Evolutionary conservation across 2,113 vertebrate species (phyloP).

Genomic region (Phoenicopterus ruber): DNA sequence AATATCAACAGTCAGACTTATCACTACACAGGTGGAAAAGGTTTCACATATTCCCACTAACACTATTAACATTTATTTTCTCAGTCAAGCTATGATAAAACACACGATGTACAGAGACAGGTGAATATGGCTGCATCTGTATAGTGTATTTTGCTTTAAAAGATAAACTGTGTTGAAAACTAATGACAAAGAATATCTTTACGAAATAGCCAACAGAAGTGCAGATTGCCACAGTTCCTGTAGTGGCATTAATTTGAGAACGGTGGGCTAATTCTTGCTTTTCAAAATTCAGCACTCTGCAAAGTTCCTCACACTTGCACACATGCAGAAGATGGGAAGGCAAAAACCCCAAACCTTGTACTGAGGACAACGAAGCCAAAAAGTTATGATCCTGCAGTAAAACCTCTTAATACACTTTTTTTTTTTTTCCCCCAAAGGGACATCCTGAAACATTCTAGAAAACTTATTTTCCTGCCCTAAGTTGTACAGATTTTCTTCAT

Average conservation of each 20-base stretch:
- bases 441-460: not conserved
- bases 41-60: not conserved
- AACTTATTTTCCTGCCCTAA: not conserved
- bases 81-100: not conserved
- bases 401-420: not conserved
- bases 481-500: not conserved
- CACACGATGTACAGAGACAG: not conserved
- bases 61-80: not conserved
- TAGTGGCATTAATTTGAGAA: not conserved
- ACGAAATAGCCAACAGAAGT: not conserved
- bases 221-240: not conserved
- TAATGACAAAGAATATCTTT: not conserved
- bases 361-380: not conserved
- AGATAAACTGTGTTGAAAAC: not conserved
- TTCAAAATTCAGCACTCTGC: not conserved
- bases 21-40: not conserved
- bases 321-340: not conserved
- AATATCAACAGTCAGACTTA: not conserved
- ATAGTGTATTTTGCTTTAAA: not conserved
- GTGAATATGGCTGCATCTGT: not conserved
- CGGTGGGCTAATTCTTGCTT: not conserved
- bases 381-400: not conserved
- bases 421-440: not conserved
- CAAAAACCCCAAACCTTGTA: not conserved
- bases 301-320: not conserved